Evolutionary conservation across 2,113 vertebrate genomes (phyloP), one percentile per base, ranked within the genome.

Genomic region (Clupea harengus): DNA sequence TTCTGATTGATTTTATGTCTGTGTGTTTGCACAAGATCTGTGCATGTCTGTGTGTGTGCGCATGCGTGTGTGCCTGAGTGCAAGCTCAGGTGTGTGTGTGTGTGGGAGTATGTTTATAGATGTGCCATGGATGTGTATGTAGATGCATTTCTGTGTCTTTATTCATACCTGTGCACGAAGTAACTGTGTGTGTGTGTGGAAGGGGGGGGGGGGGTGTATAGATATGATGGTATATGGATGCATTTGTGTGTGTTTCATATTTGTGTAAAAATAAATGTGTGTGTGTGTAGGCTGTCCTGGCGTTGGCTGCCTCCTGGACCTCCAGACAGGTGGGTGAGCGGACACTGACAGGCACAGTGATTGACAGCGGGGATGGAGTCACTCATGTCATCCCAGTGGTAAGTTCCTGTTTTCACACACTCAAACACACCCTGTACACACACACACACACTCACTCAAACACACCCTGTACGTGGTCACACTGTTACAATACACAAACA

Each of bases 321-420:
- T 99, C 98, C 88, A 95, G 98, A 88, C 98, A 99, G 93, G 97
- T 99, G 86, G 98, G 98, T 75, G 98, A 99, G 91, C 94, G 98
- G 91, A 99, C 98, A 0, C 94, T 99, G 91, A 99, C 98, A 0
- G 98, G 98, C 87, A 98, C 97, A 0, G 98, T 99, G 91, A 99
- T 99, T 92, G 98, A 99, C 96, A 99, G 98, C 25, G 98, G 98
- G 49, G 98, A 99, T 13, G 98, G 98, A 15, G 98, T 99, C 91
- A 99, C 98, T 85, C 98, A 99, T 10, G 98, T 99, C 90, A 99
- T 99, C 91, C 98, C 98, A 89, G 98, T 99, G 95, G 98, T 99
- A 93, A 96, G 97, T 95, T 82, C 60, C 39, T 39, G 20, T 45
- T 47, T 4, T 1, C 0, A 22, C 67, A 44, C n/a, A 15, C 39